Evolutionary conservation across 2,888 invertebrate genomes (phyloP).

Genomic region (Helicoverpa assulta): DNA sequence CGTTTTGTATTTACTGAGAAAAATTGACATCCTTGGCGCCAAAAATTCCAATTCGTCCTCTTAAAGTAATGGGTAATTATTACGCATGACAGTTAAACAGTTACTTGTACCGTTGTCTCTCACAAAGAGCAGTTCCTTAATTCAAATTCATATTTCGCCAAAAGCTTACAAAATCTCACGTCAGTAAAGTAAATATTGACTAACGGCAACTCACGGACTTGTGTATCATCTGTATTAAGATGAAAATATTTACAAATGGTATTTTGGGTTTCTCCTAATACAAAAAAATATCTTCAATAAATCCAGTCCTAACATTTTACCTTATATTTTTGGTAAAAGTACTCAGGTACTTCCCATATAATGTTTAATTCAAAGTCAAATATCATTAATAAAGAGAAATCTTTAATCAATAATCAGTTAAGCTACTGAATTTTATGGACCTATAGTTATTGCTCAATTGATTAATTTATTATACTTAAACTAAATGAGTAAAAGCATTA

Average conservation of each 20-base stretch:
- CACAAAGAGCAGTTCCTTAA: no score
- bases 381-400: no score
- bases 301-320: background rate
- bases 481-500: slow-evolving; percentile 23
- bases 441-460: slow-evolving; percentile 3
- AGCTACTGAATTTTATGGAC: background rate
- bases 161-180: background rate
- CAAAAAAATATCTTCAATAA: background rate
- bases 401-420: background rate
- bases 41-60: no score
- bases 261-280: slow-evolving; percentile 7
- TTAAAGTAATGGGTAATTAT: no score
- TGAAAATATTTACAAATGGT: slow-evolving; percentile 23
- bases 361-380: no score
- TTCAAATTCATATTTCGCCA: background rate
- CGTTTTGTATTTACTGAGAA: no score
- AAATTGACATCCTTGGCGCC: no score
- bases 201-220: slow-evolving; percentile 9
- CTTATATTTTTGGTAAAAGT: no score
- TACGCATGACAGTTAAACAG: no score
- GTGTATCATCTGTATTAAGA: slow-evolving; percentile 16
- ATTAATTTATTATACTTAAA: slow-evolving; percentile 32
- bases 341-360: no score
- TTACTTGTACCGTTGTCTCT: no score
- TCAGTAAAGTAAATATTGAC: background rate